Evolutionary conservation across 1,140 invertebrate genomes (phyloP), one percentile per base, ranked within the genome.

Genomic region (Sitobion miscanthi): DNA sequence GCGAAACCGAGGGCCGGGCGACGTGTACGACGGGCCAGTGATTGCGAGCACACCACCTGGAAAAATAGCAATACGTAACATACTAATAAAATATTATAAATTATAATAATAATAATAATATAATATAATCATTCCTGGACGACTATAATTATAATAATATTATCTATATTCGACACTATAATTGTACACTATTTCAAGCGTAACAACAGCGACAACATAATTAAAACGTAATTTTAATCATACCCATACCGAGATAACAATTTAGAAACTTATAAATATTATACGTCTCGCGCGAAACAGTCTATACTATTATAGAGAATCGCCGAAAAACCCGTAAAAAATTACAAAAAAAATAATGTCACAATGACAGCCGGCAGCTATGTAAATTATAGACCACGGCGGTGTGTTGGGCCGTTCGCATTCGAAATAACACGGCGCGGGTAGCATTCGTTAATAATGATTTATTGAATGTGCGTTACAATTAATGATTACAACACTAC

Each of bases 1-100:
- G 97, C 96, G 94, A 98, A 98, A 94, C 96, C 96, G 94, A 98
- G 94, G 0, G 96, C 95, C n/a, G 97, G 96, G 93, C 96, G 95
- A 94, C 97, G 96, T 49, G 96, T 96, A 92, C 97, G 95, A 47
- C 96, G 95, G 94, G 97, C 97, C 5, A 97, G 95, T 94, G 97
- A 97, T 94, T 97, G 97, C 6, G 97, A 96, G 95, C 97, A 97
- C 82, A 96, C 96, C 9, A 95, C 95, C 95, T 95, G 87, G 5
- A 69, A 89, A 38, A 89, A 25, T 8, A 35, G 20, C 7, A 47
- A 77, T 77, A 77, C 30, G 49, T 52, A 17, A 52, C 49, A 52
- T 17, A 52, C 2, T 52, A 14, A 52, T 52, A 52, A 20, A 3
- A 52, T 52, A 49, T 42, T 42, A 42, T 42, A 42, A 47, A 47